Conservation (phyloP, 2,888 invertebrate genomes). For the Mythimna pallens region DNA sequence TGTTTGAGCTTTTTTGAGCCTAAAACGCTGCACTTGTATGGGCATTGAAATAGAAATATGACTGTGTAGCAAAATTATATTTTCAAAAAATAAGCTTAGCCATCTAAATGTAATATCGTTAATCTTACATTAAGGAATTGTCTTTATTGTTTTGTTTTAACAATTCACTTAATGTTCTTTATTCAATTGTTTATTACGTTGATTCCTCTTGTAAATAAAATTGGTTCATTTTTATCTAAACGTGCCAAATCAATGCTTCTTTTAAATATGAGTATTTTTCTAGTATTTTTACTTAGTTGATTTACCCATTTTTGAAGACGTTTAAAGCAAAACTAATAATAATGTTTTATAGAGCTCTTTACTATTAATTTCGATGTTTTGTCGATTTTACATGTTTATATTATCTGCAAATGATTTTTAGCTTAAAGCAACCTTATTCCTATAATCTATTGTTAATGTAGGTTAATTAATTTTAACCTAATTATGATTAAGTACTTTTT, state of each 20-base stretch:
- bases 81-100: constrained; percentile 39
- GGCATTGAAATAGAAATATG: constrained; percentile 43
- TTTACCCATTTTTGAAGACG: constrained; percentile 45
- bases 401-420: constrained; percentile 59
- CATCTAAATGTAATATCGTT: constrained; percentile 41
- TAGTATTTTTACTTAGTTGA: constrained; percentile 51
- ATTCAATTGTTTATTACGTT: constrained; percentile 23
- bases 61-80: constrained; percentile 48
- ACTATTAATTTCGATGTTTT: constrained; percentile 60
- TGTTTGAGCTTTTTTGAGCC: constrained; percentile 52
- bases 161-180: constrained; percentile 22
- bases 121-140: constrained; percentile 51
- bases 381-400: constrained; percentile 53
- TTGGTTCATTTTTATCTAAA: constrained; percentile 40
- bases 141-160: constrained; percentile 32
- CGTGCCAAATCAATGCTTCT: constrained; percentile 62
- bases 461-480: not conserved
- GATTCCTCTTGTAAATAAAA: constrained; percentile 6
- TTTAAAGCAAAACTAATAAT: constrained; percentile 33
- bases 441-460: constrained; percentile 55
- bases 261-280: constrained; percentile 46
- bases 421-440: constrained; percentile 70
- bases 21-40: constrained; percentile 33
- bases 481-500: constrained; percentile 62
- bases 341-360: constrained; percentile 45